A percentile compares a stretch with the other conserved stretches of the same genome.
Evolutionary conservation across 2,797 vertebrate genomes (phyloP).

Genomic region (Epinephelus coioides): DNA sequence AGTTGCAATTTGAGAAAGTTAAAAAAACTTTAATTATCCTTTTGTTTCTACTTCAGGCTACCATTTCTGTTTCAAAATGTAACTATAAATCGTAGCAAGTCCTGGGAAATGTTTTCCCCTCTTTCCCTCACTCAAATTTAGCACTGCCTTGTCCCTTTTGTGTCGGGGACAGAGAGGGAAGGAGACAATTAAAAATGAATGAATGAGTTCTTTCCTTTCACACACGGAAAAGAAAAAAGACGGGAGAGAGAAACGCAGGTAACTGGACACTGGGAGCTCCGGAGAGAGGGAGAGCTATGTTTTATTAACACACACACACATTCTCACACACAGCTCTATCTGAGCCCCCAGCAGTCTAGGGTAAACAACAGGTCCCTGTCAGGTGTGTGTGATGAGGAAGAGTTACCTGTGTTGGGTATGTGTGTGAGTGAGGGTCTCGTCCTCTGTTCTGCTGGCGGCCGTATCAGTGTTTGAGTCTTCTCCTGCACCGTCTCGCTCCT

Average conservation of each 20-base stretch:
- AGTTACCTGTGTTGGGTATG: constrained; percentile 45
- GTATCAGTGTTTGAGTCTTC: constrained; percentile 61
- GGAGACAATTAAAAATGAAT: constrained; percentile 87
- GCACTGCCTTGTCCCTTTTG: constrained; percentile 36
- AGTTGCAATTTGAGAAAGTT: no score
- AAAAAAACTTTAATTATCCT: neutral
- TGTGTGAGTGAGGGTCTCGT: constrained; percentile 38
- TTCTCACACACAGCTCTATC: constrained; percentile 42
- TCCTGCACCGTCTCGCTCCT: constrained; percentile 72
- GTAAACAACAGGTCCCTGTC: constrained; percentile 70
- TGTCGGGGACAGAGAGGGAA: constrained; percentile 52
- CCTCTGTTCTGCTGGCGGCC: constrained; percentile 20
- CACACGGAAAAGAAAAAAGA: constrained; percentile 71
- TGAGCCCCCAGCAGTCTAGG: constrained; percentile 49
- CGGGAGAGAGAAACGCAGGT: constrained; percentile 67
- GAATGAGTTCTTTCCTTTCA: constrained; percentile 85
- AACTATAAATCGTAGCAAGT: neutral
- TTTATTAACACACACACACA: constrained; percentile 81
- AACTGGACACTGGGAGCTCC: constrained; percentile 78
- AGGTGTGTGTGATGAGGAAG: constrained; percentile 53
- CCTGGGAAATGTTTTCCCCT: constrained; percentile 36
- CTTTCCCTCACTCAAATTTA: constrained; percentile 27
- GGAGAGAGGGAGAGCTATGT: constrained; percentile 74
- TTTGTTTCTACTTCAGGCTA: neutral
- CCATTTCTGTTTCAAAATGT: neutral